Evolutionary conservation across 2,888 invertebrate genomes (phyloP), one percentile per base, ranked within the genome.

Genomic region (Scaeva pyrastri): DNA sequence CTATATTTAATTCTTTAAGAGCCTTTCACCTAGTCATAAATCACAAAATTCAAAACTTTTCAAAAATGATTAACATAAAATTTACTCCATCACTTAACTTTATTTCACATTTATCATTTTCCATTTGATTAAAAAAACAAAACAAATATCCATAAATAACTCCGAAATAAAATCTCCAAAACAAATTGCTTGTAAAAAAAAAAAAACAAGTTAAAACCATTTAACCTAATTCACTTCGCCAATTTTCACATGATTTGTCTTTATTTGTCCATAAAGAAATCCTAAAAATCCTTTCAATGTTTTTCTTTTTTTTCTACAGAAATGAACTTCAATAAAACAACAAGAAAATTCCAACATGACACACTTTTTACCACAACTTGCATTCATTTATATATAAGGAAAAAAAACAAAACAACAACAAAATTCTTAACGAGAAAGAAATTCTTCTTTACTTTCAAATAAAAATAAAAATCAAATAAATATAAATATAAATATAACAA

Each of bases 181-280:
- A 14, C 0, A 55, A 55, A n/a, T n/a, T n/a, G n/a, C n/a, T n/a
- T n/a, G n/a, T n/a, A 55, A 62, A 31, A 56, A 56, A 36, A 26
- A 26, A 31, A 31, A 3, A 71, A 66, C 76, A 82, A 68, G 36
- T 77, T 66, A 43, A 45, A 39, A n/a, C 52, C 66, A 77, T 77
- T 77, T 73, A n/a, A n/a, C n/a, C n/a, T n/a, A 77, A 83, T 70
- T 83, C 68, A 77, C 41, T 45, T 58, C 12, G 5, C 14, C 55
- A 8, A 23, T 64, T 56, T 56, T 23, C 23, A 16, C 3, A 45
- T 62, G 10, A 62, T 45, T 48, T 64, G 31, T 64, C 16, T 31
- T 48, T 26, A 43, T 55, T 14, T 50, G 21, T 55, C 45, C n/a
- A 19, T 21, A 19, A 45, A 62, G 2, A 50, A 50, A 39, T 7